Percentiles rank a stretch among this genome's conserved stretches.
Conservation (phyloP, 2,797 vertebrate genomes). For the Periophthalmus magnuspinnatus region DNA sequence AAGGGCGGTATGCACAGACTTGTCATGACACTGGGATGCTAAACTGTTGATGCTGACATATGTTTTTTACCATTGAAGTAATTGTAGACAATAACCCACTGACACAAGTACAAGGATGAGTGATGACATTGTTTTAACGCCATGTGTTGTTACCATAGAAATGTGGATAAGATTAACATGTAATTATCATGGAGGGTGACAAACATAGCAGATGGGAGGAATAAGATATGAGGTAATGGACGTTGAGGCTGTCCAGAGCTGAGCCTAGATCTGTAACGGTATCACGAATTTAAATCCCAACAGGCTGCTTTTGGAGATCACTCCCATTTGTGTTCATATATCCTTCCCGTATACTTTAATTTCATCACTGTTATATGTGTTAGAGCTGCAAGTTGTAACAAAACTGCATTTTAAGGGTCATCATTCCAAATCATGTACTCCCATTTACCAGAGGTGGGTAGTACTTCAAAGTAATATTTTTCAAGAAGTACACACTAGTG, state of each 20-base stretch:
- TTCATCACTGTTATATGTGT: slow-evolving; percentile 13
- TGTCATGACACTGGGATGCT: background rate
- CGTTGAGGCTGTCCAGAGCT: slow-evolving; percentile 19
- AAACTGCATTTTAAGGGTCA: background rate
- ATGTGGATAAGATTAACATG: slow-evolving; percentile 44
- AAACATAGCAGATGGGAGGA: slow-evolving; percentile 52
- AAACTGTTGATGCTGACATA: slow-evolving; percentile 8
- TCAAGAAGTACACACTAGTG: background rate
- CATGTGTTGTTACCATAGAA: slow-evolving; percentile 33
- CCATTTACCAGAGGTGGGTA: background rate
- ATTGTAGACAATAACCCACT: slow-evolving; percentile 11
- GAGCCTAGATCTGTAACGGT: slow-evolving; percentile 24
- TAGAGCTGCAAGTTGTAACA: slow-evolving; percentile 35
- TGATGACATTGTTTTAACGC: slow-evolving; percentile 18
- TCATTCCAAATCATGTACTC: background rate
- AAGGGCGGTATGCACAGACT: slow-evolving; percentile 4
- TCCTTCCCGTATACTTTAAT: slow-evolving; percentile 32
- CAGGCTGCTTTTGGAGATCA: slow-evolving; percentile 14
- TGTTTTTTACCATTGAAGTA: slow-evolving; percentile 1
- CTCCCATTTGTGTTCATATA: slow-evolving; percentile 46
- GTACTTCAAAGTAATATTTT: background rate
- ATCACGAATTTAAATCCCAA: slow-evolving; percentile 27
- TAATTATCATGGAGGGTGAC: slow-evolving; percentile 41
- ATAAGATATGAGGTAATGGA: slow-evolving; percentile 49
- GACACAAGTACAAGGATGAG: slow-evolving; percentile 6